Percentiles rank a stretch among this genome's conserved stretches.
These are phyloP conservation scores for Manduca sexta DNA, from an alignment of 1,140 invertebrate species.

Conservation along the genomic window DNA sequence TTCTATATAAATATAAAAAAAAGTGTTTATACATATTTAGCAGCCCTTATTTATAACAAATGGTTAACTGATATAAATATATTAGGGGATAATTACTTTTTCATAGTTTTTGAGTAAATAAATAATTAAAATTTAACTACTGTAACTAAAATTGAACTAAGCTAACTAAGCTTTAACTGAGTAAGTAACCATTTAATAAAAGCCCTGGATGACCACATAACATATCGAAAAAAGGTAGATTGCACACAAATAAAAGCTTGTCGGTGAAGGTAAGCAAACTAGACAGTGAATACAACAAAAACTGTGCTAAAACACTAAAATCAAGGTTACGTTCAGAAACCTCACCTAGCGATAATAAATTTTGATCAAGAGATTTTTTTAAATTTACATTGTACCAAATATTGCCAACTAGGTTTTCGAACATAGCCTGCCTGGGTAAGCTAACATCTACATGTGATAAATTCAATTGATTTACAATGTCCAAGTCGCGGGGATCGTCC, in stretches of 20 bases:
- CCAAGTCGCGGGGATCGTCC: conserved; percentile 47
- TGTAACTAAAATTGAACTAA: too few relatives aligned
- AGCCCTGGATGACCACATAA: too few relatives aligned
- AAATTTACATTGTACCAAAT: conserved; percentile 4
- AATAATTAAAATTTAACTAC: too few relatives aligned
- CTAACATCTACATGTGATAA: conserved; percentile 45
- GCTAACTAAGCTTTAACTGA: too few relatives aligned
- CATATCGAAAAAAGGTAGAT: background rate
- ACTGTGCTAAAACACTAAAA: conserved; percentile 33
- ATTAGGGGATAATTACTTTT: too few relatives aligned
- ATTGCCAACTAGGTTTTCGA: conserved; percentile 50
- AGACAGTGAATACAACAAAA: conserved; percentile 14
- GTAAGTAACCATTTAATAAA: too few relatives aligned
- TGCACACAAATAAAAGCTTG: conserved; percentile 1
- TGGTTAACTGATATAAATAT: too few relatives aligned
- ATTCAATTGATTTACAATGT: conserved; percentile 62
- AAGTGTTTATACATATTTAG: too few relatives aligned
- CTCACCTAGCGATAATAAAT: conserved; percentile 32
- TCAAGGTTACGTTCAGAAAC: conserved; percentile 70
- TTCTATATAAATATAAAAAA: too few relatives aligned
- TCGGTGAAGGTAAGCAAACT: conserved; percentile 4
- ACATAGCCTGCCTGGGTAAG: conserved; percentile 58
- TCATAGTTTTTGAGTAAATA: too few relatives aligned
- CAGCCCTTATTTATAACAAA: too few relatives aligned
- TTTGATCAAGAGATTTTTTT: background rate